phyloP scores from a whole-genome alignment of 2,113 vertebrate genomes.

The Prunella himalayana region DNA sequence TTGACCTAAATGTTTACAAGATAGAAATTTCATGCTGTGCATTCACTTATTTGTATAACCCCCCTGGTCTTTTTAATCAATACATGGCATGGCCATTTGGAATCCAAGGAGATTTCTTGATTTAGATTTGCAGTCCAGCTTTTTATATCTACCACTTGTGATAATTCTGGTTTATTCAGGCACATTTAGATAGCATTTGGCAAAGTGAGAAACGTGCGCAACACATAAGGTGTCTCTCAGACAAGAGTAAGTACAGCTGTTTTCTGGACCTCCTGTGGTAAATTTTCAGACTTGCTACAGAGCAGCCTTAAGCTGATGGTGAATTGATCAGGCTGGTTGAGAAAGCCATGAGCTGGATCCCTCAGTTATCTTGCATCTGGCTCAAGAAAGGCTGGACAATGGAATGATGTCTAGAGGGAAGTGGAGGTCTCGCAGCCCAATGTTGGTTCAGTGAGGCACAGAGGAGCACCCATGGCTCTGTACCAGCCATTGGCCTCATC shows the following conservation, averaged over 20 bases:
- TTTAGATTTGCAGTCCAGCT: not conserved
- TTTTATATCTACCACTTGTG: not conserved
- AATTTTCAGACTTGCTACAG: not conserved
- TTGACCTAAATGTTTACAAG: not conserved
- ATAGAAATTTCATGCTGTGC: not conserved
- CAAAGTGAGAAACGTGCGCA: not conserved
- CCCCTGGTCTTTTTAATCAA: not conserved
- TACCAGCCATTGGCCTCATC: not conserved
- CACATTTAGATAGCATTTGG: not conserved
- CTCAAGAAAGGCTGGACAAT: not conserved
- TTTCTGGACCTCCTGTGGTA: not conserved
- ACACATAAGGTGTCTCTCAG: not conserved
- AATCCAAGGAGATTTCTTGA: not conserved
- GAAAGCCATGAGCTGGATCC: not conserved
- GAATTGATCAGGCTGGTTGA: not conserved
- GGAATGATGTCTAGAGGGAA: not conserved
- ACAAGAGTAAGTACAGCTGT: not conserved
- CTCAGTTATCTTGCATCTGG: not conserved
- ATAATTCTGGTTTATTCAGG: not conserved
- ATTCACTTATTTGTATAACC: not conserved
- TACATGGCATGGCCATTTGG: not conserved
- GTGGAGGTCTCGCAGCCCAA: accelerated
- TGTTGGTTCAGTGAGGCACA: not conserved
- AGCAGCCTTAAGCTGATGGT: not conserved
- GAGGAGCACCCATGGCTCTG: not conserved